phyloP scores from a whole-genome alignment of 2,888 invertebrate genomes.

The Melinaea marsaeus region DNA sequence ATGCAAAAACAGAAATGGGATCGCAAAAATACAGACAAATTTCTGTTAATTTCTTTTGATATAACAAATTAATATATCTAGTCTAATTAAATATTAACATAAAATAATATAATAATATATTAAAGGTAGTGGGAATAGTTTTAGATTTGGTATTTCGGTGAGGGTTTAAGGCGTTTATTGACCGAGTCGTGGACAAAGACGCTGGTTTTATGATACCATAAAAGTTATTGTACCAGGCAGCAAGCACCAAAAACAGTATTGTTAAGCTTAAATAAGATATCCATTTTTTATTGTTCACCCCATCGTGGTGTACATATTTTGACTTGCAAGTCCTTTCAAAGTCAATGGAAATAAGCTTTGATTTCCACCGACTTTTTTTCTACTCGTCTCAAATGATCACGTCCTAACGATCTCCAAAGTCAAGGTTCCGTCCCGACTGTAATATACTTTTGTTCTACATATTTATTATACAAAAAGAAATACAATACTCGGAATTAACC shows the following conservation, averaged over 20 bases:
- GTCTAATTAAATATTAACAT: too few relatives aligned
- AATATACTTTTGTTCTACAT: slow-evolving; percentile 19
- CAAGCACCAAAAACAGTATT: slow-evolving; percentile 66
- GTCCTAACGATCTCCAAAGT: slow-evolving; percentile 47
- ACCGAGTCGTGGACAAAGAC: slow-evolving; percentile 65
- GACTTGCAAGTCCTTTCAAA: slow-evolving; percentile 59
- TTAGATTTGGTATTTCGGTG: slow-evolving; percentile 38
- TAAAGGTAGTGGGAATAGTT: slow-evolving; percentile 17
- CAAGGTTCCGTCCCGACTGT: slow-evolving; percentile 17
- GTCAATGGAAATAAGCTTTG: slow-evolving; percentile 46
- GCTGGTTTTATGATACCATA: slow-evolving; percentile 64
- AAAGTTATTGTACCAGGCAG: slow-evolving; percentile 63
- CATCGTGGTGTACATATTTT: slow-evolving; percentile 75
- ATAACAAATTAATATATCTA: too few relatives aligned
- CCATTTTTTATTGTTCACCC: slow-evolving; percentile 70
- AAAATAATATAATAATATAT: too few relatives aligned
- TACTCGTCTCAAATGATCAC: slow-evolving; percentile 59
- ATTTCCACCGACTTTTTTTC: slow-evolving; percentile 48
- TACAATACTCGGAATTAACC: slow-evolving; percentile 27
- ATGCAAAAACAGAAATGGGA: too few relatives aligned
- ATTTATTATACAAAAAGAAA: slow-evolving; percentile 22
- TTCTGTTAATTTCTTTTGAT: too few relatives aligned
- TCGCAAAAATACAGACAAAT: too few relatives aligned
- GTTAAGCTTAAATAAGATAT: slow-evolving; percentile 75
- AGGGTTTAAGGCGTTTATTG: slow-evolving; percentile 54